Evolutionary conservation across 2,888 invertebrate genomes (phyloP).

Genomic region (Caradrina clavipalpis): DNA sequence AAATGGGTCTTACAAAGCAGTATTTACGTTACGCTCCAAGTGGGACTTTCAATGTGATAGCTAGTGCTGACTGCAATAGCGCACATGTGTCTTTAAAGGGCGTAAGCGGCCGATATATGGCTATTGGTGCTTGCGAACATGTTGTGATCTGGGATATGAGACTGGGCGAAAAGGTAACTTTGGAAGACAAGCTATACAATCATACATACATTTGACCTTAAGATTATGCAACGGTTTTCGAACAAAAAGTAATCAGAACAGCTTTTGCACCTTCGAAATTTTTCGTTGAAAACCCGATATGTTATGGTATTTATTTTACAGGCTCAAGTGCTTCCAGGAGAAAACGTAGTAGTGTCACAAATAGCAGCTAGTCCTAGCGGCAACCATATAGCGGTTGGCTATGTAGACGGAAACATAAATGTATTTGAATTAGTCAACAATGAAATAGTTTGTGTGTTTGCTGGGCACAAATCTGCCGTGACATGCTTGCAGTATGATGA

Average conservation of each 20-base stretch:
- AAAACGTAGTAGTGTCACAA: conserved; percentile 94
- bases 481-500: conserved; percentile 96
- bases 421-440: conserved; percentile 95
- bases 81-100: conserved; percentile 94
- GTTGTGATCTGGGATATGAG: conserved; percentile 98
- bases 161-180: conserved; percentile 94
- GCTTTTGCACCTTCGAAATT: background rate
- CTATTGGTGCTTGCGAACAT: conserved; percentile 98
- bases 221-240: background rate
- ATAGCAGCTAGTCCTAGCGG: conserved; percentile 94
- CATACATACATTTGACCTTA: background rate
- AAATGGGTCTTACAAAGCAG: conserved; percentile 97
- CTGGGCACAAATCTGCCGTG: conserved; percentile 96
- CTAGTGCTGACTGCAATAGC: conserved; percentile 95
- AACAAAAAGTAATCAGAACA: background rate
- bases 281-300: background rate
- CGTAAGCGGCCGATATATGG: conserved; percentile 95
- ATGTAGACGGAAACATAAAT: conserved; percentile 96
- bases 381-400: conserved; percentile 96
- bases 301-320: conserved; percentile 72
- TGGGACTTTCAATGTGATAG: conserved; percentile 97
- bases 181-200: background rate
- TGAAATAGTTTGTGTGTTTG: conserved; percentile 93
- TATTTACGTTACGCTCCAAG: conserved; percentile 97
- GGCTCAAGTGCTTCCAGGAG: conserved; percentile 95